phyloP scores from a whole-genome alignment of 2,797 vertebrate genomes.

The Pampus argenteus region DNA sequence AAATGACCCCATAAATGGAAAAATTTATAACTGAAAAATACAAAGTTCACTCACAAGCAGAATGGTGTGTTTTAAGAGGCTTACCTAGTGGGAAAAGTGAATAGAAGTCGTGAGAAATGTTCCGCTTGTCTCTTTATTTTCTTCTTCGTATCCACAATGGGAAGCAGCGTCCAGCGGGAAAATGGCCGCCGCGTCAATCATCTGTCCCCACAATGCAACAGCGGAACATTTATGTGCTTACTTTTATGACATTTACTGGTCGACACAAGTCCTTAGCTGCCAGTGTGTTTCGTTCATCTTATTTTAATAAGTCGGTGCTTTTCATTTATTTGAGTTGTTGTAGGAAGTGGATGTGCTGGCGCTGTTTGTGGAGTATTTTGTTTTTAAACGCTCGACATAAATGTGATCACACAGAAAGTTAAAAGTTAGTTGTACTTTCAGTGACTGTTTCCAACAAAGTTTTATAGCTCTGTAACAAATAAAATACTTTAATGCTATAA shows the following conservation, averaged over 20 bases:
- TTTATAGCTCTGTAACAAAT: not conserved
- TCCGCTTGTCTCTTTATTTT: conserved; percentile 79
- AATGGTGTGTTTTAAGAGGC: conserved; percentile 23
- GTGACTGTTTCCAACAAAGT: not conserved
- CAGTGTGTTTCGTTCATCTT: not conserved
- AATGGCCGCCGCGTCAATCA: conserved; percentile 85
- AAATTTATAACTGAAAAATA: conserved; percentile 32
- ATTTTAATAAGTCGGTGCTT: no score
- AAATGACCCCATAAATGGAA: conserved; percentile 1
- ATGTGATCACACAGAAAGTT: not conserved
- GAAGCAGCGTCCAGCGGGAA: conserved; percentile 83
- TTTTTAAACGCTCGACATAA: fast-evolving
- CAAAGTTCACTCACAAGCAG: conserved; percentile 36
- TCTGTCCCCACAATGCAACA: conserved; percentile 78
- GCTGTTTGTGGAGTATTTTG: not conserved
- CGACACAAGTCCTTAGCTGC: fast-evolving
- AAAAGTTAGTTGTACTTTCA: not conserved
- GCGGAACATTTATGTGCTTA: conserved; percentile 42
- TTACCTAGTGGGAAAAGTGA: conserved; percentile 74
- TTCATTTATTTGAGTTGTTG: no score
- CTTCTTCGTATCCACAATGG: conserved; percentile 84
- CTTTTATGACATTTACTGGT: not conserved
- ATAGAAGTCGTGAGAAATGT: conserved; percentile 71
- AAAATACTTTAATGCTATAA: fast-evolving
- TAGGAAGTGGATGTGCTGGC: no score